phyloP scores from a whole-genome alignment of 2,888 invertebrate genomes.

The Mallateleia sp. region DNA sequence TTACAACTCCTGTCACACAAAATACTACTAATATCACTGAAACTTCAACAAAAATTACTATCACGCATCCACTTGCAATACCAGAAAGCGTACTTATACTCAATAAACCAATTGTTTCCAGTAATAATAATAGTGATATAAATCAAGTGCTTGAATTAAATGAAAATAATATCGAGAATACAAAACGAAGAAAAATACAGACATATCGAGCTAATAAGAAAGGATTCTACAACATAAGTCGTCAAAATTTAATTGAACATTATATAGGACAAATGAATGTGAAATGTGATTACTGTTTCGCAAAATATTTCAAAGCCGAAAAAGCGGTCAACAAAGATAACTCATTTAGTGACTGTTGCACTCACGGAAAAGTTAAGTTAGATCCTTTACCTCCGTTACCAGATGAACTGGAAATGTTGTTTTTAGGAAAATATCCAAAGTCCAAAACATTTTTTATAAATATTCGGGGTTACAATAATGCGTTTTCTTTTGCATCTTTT shows the following conservation, averaged over 20 bases:
- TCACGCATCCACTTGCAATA: no score
- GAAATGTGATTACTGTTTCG: constrained; percentile 41
- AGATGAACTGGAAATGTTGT: constrained; percentile 22
- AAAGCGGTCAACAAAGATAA: constrained; percentile 25
- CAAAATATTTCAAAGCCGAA: constrained; percentile 30
- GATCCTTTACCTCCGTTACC: constrained; percentile 37
- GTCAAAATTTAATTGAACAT: constrained; percentile 21
- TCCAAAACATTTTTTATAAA: constrained; percentile 42
- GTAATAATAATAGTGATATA: no score
- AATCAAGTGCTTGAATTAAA: no score
- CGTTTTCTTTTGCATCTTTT: no score
- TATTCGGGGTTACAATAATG: constrained; percentile 37
- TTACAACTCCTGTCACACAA: no score
- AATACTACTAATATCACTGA: no score
- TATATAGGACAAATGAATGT: constrained; percentile 46
- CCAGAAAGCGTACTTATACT: no score
- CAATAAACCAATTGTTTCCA: no score
- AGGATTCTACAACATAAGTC: not conserved
- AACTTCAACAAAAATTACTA: no score
- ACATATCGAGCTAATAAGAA: no score
- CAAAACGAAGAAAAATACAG: no score
- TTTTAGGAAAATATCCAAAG: constrained; percentile 29
- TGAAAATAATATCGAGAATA: no score
- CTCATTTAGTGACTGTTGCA: constrained; percentile 55
- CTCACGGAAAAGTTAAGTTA: constrained; percentile 33